These are phyloP conservation scores for Anneissia japonica DNA, from an alignment of 35 echinoderm and acorn worm genomes.

Conservation along the genomic window DNA sequence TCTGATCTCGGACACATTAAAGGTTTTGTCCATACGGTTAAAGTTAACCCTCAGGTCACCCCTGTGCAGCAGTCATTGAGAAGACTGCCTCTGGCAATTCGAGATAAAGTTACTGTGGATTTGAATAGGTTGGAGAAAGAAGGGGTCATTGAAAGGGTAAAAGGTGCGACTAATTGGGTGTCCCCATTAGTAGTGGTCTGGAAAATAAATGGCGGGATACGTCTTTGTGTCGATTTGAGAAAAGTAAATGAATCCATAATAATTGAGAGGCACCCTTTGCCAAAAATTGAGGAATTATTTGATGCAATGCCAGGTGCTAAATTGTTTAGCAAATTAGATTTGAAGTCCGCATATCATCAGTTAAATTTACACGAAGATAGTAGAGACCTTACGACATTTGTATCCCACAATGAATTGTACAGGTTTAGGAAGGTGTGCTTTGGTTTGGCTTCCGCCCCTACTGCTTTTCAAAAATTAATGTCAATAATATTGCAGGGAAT, in stretches of 20 bases:
- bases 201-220: too few species aligned
- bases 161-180: conserved; percentile 34
- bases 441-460: conserved; percentile 22
- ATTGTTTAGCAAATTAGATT: conserved; percentile 30
- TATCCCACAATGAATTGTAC: conserved; percentile 39
- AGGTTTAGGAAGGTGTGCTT: conserved; percentile 31
- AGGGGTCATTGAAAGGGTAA: conserved; percentile 43
- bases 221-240: too few species aligned
- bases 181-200: conserved; percentile 32
- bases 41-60: not conserved
- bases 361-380: conserved; percentile 13
- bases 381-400: conserved; percentile 36
- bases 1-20: too few species aligned
- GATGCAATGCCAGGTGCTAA: too few species aligned
- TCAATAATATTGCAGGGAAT: too few species aligned
- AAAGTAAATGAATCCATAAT: too few species aligned
- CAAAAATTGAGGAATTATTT: too few species aligned
- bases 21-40: not conserved
- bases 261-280: too few species aligned
- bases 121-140: too few species aligned
- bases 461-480: too few species aligned
- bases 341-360: conserved; percentile 38
- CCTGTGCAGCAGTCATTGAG: conserved; percentile 15
- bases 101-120: too few species aligned
- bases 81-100: conserved; percentile 12